Percentiles rank a stretch among this genome's conserved stretches.
Conservation (phyloP, 2,888 invertebrate species). For the Meiosimyza platycephala region DNA sequence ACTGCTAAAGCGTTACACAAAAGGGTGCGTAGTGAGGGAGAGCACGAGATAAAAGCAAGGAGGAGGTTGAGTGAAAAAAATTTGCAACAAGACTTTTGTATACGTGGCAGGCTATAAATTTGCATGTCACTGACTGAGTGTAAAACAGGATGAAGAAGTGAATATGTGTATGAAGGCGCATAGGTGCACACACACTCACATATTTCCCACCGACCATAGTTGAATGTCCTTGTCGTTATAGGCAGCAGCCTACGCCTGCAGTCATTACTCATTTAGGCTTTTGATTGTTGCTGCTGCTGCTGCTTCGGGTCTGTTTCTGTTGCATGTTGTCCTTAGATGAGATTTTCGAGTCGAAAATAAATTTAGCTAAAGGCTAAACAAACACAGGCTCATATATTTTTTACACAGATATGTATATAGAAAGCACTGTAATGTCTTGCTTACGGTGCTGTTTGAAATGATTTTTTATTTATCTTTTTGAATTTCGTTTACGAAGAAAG, state of each 20-base stretch:
- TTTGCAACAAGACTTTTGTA: no score
- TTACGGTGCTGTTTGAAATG: no score
- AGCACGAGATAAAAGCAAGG: no score
- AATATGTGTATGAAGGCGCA: slow-evolving; percentile 12
- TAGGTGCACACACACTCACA: background rate
- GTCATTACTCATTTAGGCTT: slow-evolving; percentile 36
- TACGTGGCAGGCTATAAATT: slow-evolving; percentile 14
- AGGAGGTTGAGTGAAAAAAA: no score
- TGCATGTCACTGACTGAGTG: slow-evolving; percentile 18
- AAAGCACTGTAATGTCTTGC: background rate
- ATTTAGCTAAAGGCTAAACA: slow-evolving; percentile 37
- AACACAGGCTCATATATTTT: slow-evolving; percentile 37
- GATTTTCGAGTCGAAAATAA: slow-evolving; percentile 35
- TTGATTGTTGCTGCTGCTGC: slow-evolving; percentile 18
- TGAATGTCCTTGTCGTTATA: slow-evolving; percentile 35
- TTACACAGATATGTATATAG: slow-evolving; percentile 35
- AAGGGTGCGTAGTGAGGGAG: no score
- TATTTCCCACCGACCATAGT: slow-evolving; percentile 18
- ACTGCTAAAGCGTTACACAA: no score
- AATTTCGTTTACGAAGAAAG: no score
- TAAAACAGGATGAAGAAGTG: background rate
- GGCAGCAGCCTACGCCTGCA: slow-evolving; percentile 14
- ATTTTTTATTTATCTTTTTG: no score
- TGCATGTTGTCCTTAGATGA: slow-evolving; percentile 31
- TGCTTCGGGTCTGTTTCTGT: slow-evolving; percentile 9